Base-by-base conservation (phyloP, 2,113 vertebrate genomes). In the Poecilia latipinna region DNA sequence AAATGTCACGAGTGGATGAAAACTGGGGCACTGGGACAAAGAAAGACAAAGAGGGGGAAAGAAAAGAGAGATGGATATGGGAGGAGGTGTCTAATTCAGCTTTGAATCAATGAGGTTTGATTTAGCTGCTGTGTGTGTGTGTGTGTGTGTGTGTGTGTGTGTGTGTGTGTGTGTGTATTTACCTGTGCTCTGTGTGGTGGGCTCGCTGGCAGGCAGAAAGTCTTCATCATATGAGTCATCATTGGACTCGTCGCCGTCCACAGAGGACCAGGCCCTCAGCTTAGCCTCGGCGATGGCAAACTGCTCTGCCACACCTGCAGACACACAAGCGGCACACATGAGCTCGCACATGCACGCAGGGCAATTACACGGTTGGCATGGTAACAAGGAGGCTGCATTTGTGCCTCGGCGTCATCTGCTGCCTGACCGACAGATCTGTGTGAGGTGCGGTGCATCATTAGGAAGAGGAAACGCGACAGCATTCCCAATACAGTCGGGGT, bases 281-380 rank as follows among this genome's bases (percentile, higher is more conserved):
- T 98, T 99, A 65, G 98, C 98, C 91, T 98, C 98, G 0, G 97
- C 97, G 0, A 99, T 99, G 80, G 97, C 98, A 86, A 99, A 99
- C 92, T 99, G 97, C 90, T 99, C 97, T 0, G 97, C 97, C 57
- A 97, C 96, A 70, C 96, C 96, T 97, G 61, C 51, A 28, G 8
- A 76, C 48, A 80, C 79, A 85, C 77, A 82, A 60, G 68, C 5
- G 22, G 79, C 72, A 80, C 37, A 48, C 71, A 79, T 78, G 68
- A 81, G 88, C 66, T 67, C 7, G n/a, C 48, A 69, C n/a, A 69
- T 44, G 24, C 17, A 75, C 72, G 68, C 51, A 57, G 33, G 33
- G 39, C 51, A 80, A 72, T 68, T 61, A 72, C 12, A 63, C 6
- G 37, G 82, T 88, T 64, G 86, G 70, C 88, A 88, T 83, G 63